Evolutionary conservation across 2,888 invertebrate species (phyloP).

Genomic region (Melanotus villosus): DNA sequence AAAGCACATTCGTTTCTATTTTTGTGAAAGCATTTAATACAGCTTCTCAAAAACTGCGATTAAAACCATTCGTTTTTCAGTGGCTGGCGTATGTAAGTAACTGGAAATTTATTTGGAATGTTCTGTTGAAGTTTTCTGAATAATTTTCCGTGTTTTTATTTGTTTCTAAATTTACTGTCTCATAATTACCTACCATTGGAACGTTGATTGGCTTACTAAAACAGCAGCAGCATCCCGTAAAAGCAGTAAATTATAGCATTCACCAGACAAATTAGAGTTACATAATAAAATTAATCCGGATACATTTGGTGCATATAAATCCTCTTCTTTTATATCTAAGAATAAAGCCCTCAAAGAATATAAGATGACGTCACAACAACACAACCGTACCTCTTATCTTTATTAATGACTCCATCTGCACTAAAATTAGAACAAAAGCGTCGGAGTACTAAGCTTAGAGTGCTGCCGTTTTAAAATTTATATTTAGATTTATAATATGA

Average conservation of each 20-base stretch:
- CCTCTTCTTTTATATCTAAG: slow-evolving; percentile 43
- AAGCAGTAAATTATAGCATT: slow-evolving; percentile 9
- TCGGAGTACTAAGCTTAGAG: slow-evolving; percentile 48
- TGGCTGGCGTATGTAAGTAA: background rate
- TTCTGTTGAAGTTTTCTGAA: too few relatives aligned
- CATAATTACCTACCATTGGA: slow-evolving; percentile 5
- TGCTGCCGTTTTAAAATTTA: slow-evolving; percentile 48
- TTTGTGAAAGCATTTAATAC: too few relatives aligned
- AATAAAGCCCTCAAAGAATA: slow-evolving; percentile 45
- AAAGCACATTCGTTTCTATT: background rate
- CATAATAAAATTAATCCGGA: slow-evolving; percentile 43
- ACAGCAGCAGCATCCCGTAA: background rate
- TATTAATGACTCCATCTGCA: slow-evolving; percentile 54
- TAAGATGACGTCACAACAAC: slow-evolving; percentile 50
- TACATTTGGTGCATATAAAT: slow-evolving; percentile 46
- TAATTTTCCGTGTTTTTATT: too few relatives aligned
- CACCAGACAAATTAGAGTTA: slow-evolving; percentile 33
- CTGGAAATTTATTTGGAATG: too few relatives aligned
- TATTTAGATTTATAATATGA: slow-evolving; percentile 43
- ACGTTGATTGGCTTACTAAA: slow-evolving; percentile 15
- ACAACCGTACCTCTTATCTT: slow-evolving; percentile 53
- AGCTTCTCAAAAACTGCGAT: too few relatives aligned
- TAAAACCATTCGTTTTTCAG: too few relatives aligned
- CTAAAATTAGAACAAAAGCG: slow-evolving; percentile 55
- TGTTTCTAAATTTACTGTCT: background rate